Percentiles rank a stretch among this genome's conserved stretches.
Evolutionary conservation across 2,113 vertebrate genomes (phyloP).

Genomic region (Phrynosoma platyrhinos): DNA sequence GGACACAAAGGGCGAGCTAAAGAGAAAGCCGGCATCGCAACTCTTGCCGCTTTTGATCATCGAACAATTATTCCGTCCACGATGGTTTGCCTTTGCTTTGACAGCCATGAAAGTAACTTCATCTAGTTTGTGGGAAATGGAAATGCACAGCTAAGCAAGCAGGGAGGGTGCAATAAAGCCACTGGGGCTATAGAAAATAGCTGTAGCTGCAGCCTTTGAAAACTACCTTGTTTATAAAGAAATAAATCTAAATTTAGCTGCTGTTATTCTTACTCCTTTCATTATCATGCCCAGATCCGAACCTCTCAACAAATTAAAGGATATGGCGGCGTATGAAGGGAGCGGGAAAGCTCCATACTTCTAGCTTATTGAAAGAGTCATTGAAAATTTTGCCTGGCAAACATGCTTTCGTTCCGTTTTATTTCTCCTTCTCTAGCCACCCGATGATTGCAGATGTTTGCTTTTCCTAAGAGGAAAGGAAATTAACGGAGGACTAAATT

Average conservation of each 20-base stretch:
- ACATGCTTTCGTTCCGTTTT: conserved; percentile 28
- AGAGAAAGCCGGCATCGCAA: not conserved
- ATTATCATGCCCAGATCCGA: conserved; percentile 45
- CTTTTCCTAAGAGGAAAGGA: conserved; percentile 18
- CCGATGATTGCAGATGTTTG: conserved; percentile 28
- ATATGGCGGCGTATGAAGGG: not conserved
- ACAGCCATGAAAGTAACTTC: not conserved
- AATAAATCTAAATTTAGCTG: not conserved
- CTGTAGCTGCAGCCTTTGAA: conserved; percentile 29
- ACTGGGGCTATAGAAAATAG: conserved; percentile 13
- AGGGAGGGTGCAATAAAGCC: not conserved
- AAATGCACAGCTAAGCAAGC: not conserved
- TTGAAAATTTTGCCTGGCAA: conserved; percentile 36
- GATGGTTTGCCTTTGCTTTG: not conserved
- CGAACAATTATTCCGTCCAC: not conserved
- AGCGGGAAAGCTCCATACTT: conserved; percentile 13
- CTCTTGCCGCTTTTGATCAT: not conserved
- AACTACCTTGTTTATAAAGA: not conserved
- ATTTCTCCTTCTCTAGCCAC: conserved; percentile 35
- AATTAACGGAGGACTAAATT: not conserved
- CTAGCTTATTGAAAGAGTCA: conserved; percentile 42
- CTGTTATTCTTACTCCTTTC: conserved; percentile 16
- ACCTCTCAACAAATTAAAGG: conserved; percentile 17
- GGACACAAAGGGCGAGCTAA: not conserved
- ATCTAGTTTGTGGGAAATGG: not conserved